Evolutionary conservation across 2,797 vertebrate species (phyloP), one percentile per base, ranked within the genome.

Genomic region (Sebastiscus albofasciatus): DNA sequence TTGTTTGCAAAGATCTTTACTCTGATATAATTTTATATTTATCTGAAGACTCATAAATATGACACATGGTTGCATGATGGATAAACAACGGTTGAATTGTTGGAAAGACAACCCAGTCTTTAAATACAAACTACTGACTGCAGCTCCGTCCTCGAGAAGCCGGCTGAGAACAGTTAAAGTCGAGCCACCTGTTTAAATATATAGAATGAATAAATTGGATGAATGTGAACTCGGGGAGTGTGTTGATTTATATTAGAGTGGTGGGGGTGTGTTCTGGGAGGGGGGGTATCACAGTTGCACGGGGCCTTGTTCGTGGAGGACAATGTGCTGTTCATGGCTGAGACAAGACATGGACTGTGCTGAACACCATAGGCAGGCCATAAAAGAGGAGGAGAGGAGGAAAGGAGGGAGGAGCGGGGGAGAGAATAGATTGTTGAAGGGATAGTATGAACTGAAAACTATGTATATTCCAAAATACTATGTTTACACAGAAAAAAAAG

Each of bases 261-360:
- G 59, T n/a, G 14, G 29, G 13, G 55, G 22, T 8, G 14, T 46
- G 16, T 46, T 46, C 42, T 46, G 42, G 18, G 18, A 20, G 62
- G 75, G 77, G 76, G 74, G 84, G 79, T 66, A 67, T 84, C 85
- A 24, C 73, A 75, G 85, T 82, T 84, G 81, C 80, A 88, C 56
- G 14, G 84, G 81, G 87, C 42, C 89, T 90, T 84, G 86, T 85
- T 89, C 76, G 1, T 22, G 8, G 70, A 87, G 89, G 85, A 94
- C 92, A 94, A 94, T 90, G 87, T 92, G 77, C 89, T 87, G 85
- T 93, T 95, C 91, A 93, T 93, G 85, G 80, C 83, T n/a, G 67
- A 91, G 89, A 94, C 91, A 94, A 92, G 90, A 89, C 90, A 81
- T 70, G 75, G 86, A 87, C 91, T 93, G 92, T 88, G 83, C 83